Conservation (phyloP, 2,797 vertebrate species). For the Steatocranus sp. region DNA sequence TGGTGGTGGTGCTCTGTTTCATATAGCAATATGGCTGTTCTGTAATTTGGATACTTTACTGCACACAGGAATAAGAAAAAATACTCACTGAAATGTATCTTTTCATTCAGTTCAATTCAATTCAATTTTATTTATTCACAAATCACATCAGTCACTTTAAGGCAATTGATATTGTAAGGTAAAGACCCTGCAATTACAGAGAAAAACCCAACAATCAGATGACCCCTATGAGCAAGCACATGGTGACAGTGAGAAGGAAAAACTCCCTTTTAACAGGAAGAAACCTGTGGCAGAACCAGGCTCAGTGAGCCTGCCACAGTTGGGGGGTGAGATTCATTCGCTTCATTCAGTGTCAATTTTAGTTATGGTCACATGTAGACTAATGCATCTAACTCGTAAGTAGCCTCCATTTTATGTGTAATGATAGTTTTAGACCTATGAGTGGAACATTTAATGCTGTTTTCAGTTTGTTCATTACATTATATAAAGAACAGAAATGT, state of each 20-base stretch:
- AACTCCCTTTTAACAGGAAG: not conserved
- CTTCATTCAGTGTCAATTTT: not conserved
- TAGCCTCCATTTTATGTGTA: constrained; percentile 4
- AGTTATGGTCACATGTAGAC: constrained; percentile 1
- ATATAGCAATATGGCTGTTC: constrained; percentile 35
- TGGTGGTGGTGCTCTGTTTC: constrained; percentile 26
- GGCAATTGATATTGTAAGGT: not conserved
- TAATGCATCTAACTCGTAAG: constrained; percentile 20
- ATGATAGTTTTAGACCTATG: not conserved
- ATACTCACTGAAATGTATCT: constrained; percentile 20
- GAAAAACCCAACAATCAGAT: not conserved
- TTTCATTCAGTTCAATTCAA: constrained; percentile 20
- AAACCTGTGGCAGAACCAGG: not conserved
- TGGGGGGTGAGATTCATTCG: not conserved
- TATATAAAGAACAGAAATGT: not conserved
- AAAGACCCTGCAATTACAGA: not conserved
- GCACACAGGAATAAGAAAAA: constrained; percentile 49
- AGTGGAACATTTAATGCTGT: not conserved
- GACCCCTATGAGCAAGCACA: not conserved
- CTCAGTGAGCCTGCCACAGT: not conserved
- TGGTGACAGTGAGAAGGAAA: not conserved
- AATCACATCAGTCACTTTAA: not conserved
- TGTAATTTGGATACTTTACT: constrained; percentile 53
- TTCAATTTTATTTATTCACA: not conserved
- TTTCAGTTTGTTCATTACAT: not conserved